Percentiles rank a stretch among this genome's conserved stretches.
Evolutionary conservation across 2,888 invertebrate species (phyloP).

Genomic region (Dioctria rufipes): DNA sequence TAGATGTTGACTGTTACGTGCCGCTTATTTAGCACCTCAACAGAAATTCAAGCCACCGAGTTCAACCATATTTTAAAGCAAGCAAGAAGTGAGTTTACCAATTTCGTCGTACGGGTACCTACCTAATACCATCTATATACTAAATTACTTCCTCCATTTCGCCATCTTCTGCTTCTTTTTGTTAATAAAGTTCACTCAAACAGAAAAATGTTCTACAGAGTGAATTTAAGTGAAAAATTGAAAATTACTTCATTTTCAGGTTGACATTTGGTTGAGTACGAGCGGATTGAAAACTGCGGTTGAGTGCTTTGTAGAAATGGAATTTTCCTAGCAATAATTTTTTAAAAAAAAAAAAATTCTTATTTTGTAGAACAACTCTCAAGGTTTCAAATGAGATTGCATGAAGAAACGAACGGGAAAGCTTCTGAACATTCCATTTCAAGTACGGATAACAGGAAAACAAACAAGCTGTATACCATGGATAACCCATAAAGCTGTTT

Average conservation of each 20-base stretch:
- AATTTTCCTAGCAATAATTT: not conserved
- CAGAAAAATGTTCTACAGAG: slow-evolving; percentile 17
- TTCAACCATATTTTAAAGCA: not conserved
- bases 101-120: too few species aligned
- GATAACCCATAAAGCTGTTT: not conserved
- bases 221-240: slow-evolving; percentile 34
- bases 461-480: not conserved
- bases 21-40: not conserved
- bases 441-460: not conserved
- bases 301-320: not conserved
- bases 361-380: not conserved
- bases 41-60: not conserved
- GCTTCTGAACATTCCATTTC: not conserved
- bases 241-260: slow-evolving; percentile 20
- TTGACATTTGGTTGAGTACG: not conserved
- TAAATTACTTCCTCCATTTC: not conserved
- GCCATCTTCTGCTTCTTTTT: not conserved
- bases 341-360: not conserved
- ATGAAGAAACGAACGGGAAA: not conserved
- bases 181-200: slow-evolving; percentile 23
- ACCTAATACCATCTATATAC: not conserved
- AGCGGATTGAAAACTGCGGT: slow-evolving; percentile 3
- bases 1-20: not conserved
- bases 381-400: not conserved
- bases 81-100: not conserved